Base-by-base conservation (phyloP, 1,140 invertebrate genomes). In the Solenopsis fugax region DNA sequence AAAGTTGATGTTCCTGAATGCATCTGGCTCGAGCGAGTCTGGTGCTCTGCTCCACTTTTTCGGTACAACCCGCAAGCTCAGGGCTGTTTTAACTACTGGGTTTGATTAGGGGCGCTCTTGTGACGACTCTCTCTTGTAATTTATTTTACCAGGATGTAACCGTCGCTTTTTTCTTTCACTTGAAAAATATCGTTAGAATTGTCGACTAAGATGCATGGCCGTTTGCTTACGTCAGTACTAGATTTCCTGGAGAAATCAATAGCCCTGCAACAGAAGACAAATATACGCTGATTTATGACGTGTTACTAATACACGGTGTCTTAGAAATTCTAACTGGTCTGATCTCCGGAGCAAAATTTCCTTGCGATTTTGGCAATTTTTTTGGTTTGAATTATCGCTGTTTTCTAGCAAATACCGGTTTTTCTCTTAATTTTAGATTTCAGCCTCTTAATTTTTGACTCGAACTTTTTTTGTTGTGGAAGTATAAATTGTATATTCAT, bases 21-120 rank as follows among this genome's bases (percentile, higher is more conserved):
- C n/a, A 67, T 13, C 29, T 65, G 29, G 29, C 60, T 50, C 41
- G 58, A 77, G 18, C 29, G 29, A 29, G 29, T 29, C 50, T 56
- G 58, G 50, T 48, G 24, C 58, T 29, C 48, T 67, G 62, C 62
- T 67, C 45, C n/a, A 80, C 45, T 80, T 80, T 80, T 80, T 34
- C 24, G 76, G 3, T 65, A 62, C 60, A 78, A 18, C n/a, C 29
- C 62, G 29, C 62, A 60, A 48, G 29, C 58, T 50, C 58, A 64
- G 75, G 24, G 41, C 41, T 78, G 76, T 29, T n/a, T 65, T 80
- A 52, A 65, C 60, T 4, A 13, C 13, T 16, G 60, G 24, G 18
- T 10, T 52, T 65, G 45, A 65, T 67, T 6, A 60, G 73, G 48
- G 29, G 0, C 41, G 41, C 41, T 2, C 9, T 52, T 48, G 10